Conservation (phyloP, 2,888 invertebrate genomes). For the Ellobium chinense region DNA sequence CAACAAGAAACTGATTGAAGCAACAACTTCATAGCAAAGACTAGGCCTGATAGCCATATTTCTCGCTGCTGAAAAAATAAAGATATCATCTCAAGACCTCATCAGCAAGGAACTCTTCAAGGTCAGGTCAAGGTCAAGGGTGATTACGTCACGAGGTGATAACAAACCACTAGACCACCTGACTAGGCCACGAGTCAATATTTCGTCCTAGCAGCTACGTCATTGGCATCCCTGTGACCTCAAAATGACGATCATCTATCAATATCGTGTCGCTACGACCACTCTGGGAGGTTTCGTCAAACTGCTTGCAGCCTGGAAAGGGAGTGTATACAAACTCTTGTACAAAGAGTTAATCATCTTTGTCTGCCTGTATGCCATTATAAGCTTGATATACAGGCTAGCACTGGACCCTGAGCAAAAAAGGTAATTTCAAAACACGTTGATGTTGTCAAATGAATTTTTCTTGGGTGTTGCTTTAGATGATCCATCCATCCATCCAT, state of each 20-base stretch:
- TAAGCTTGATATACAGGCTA: slow-evolving; percentile 89
- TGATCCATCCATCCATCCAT: neutral
- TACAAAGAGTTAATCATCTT: slow-evolving; percentile 93
- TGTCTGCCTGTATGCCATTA: slow-evolving; percentile 87
- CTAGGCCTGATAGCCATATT: too few species aligned
- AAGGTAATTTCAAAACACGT: slow-evolving; percentile 83
- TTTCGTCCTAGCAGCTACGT: too few species aligned
- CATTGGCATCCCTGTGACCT: neutral
- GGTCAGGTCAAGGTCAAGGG: too few species aligned
- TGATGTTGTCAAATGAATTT: too few species aligned
- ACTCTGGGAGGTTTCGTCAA: slow-evolving; percentile 69
- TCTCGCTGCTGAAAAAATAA: too few species aligned
- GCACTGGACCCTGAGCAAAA: slow-evolving; percentile 85
- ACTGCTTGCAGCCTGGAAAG: slow-evolving; percentile 88
- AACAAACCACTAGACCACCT: too few species aligned
- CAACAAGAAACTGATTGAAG: too few species aligned
- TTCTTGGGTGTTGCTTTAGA: neutral
- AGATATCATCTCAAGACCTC: too few species aligned
- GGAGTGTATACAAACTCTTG: slow-evolving; percentile 95
- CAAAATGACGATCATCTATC: slow-evolving; percentile 71
- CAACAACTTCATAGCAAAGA: too few species aligned
- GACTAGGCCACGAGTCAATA: too few species aligned
- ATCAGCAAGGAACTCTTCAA: too few species aligned
- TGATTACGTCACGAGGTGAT: too few species aligned
- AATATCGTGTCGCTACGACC: slow-evolving; percentile 68